phyloP scores from a whole-genome alignment of 1,140 invertebrate species.

The Cephus cinctus region DNA sequence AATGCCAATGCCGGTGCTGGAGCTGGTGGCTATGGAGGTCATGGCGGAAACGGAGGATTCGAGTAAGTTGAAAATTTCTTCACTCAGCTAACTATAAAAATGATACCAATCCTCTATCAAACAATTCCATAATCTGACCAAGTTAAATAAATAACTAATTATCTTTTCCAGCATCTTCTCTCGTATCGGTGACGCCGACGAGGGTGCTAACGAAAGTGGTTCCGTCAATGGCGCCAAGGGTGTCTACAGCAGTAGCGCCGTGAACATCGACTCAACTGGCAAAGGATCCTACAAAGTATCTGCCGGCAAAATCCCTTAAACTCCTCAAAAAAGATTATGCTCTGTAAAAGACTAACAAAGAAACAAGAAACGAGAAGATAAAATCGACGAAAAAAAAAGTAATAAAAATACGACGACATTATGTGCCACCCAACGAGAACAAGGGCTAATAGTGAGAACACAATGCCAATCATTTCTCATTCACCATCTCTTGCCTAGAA shows the following conservation, averaged over 20 bases:
- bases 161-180: conserved; percentile 32
- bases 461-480: no score
- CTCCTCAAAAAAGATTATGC: background rate
- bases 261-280: conserved; percentile 37
- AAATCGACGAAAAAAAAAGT: no score
- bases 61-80: no score
- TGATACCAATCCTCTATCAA: background rate
- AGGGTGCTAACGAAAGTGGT: conserved; percentile 33
- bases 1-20: conserved; percentile 4
- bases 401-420: no score
- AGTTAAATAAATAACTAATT: no score
- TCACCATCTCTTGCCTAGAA: no score
- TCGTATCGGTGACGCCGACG: conserved; percentile 31
- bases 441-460: no score
- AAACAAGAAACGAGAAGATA: background rate
- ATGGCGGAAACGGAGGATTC: background rate
- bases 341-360: background rate
- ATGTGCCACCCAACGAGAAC: no score
- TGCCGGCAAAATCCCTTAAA: conserved; percentile 42
- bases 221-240: conserved; percentile 41
- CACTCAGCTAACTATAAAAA: no score
- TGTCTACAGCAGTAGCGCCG: conserved; percentile 44
- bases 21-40: background rate
- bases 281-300: conserved; percentile 46
- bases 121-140: no score